phyloP scores from a whole-genome alignment of 2,888 invertebrate species.

The Anticlea derivata region DNA sequence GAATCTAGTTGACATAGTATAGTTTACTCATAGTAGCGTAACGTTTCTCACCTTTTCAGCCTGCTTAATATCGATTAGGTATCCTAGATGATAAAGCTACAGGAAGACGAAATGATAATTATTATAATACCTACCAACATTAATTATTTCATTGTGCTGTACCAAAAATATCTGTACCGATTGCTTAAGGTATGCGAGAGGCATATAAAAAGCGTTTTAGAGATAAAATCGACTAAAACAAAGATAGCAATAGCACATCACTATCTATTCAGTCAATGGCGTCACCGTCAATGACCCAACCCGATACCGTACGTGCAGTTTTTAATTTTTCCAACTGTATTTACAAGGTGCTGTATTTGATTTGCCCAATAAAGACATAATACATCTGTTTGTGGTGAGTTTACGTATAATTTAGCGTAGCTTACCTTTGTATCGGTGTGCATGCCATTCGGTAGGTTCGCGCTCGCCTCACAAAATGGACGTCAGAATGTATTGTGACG shows the following conservation, averaged over 20 bases:
- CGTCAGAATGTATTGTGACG: conserved; percentile 74
- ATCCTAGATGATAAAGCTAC: too few species aligned
- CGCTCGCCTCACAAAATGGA: conserved; percentile 74
- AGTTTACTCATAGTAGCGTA: too few species aligned
- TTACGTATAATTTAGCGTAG: conserved; percentile 1
- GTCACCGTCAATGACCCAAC: conserved; percentile 53
- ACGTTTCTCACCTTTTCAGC: too few species aligned
- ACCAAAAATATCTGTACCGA: too few species aligned
- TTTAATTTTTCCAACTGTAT: conserved; percentile 45
- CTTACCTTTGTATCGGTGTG: not conserved
- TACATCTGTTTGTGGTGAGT: conserved; percentile 20
- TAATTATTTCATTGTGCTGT: too few species aligned
- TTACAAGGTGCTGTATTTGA: conserved; percentile 42
- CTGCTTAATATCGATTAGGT: too few species aligned
- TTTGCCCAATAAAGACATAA: conserved; percentile 6
- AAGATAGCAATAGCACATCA: not conserved
- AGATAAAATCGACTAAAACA: not conserved
- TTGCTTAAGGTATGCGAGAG: too few species aligned
- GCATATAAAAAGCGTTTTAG: too few species aligned
- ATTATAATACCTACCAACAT: too few species aligned
- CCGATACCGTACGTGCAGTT: conserved; percentile 54
- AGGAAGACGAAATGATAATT: too few species aligned
- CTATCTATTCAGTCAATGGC: too few species aligned
- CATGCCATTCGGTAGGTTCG: conserved; percentile 31
- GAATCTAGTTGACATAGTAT: too few species aligned